Base-by-base conservation (phyloP, 2,888 invertebrate species). In the Drosophila suboccidentalis region DNA sequence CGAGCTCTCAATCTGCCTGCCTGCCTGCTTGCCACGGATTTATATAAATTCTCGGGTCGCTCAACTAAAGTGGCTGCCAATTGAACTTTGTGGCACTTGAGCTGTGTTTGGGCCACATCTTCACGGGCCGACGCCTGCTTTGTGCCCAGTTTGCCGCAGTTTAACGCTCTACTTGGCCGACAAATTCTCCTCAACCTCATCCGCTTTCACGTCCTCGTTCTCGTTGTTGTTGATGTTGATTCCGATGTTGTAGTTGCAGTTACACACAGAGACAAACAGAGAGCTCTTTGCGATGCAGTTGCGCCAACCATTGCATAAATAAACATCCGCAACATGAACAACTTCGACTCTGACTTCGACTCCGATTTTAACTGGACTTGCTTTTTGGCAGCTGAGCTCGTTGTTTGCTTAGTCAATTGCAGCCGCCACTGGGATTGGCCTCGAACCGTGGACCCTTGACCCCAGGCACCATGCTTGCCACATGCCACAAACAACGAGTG, bases 21-120 rank as follows among this genome's bases (percentile, higher is more conserved):
- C 59, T 73, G 73, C 64, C 68, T 69, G 84, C 26, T 58, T 85
- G 82, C 82, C 86, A 76, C 57, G 82, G 86, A 85, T 65, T 82
- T 87, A 76, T 77, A 80, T 75, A 72, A 75, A 63, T 57, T 29
- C 29, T 29, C 29, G 8, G 29, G 29, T 29, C 29, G 29, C 29
- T 29, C 29, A 29, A 8, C 29, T 29, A 29, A 29, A 29, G 29
- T 29, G 29, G 29, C 29, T 29, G 29, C 29, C 29, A 29, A 29
- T 29, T 29, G 29, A 29, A 29, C 29, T 29, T 29, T 29, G 29
- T 8, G 64, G 38, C 75, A 50, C 55, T 67, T 50, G 55, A 57
- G 50, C 38, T 17, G 38, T 10, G 38, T 15, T 39, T 6, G n/a
- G 41, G 11, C 10, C n/a, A 11, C 39, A 17, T 9, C 15, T 43